Conservation (phyloP, 1,140 invertebrate species). For the Trichonephila clavata region DNA sequence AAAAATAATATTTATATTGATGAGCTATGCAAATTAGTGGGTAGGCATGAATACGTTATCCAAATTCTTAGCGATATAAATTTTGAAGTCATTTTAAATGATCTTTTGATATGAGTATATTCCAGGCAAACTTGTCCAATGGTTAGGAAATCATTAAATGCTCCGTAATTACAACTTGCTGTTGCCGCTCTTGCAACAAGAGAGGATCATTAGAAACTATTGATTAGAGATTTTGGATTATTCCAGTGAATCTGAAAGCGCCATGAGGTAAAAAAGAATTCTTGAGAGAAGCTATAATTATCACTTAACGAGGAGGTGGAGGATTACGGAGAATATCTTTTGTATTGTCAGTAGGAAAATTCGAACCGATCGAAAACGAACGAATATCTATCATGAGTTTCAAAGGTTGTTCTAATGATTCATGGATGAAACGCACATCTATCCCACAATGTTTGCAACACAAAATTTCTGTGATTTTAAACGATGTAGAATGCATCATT, state of each 20-base stretch:
- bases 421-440: neutral
- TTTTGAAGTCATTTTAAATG: constrained; percentile 42
- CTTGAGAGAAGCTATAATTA: constrained; percentile 56
- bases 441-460: neutral
- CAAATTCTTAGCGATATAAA: neutral
- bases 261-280: constrained; percentile 16
- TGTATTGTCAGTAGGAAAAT: neutral
- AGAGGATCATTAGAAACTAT: constrained; percentile 57
- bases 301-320: constrained; percentile 44
- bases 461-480: neutral
- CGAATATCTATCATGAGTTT: neutral
- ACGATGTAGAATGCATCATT: neutral
- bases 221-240: constrained; percentile 53
- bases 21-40: neutral
- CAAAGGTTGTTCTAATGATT: constrained; percentile 32
- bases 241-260: constrained; percentile 37
- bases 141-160: constrained; percentile 47
- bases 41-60: neutral
- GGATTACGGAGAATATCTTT: constrained; percentile 34
- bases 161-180: constrained; percentile 52
- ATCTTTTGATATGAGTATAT: constrained; percentile 30
- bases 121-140: constrained; percentile 11
- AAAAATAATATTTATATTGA: neutral
- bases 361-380: constrained; percentile 15
- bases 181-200: constrained; percentile 47